phyloP scores from a whole-genome alignment of 2,888 invertebrate species.

The Tetragonula carbonaria region DNA sequence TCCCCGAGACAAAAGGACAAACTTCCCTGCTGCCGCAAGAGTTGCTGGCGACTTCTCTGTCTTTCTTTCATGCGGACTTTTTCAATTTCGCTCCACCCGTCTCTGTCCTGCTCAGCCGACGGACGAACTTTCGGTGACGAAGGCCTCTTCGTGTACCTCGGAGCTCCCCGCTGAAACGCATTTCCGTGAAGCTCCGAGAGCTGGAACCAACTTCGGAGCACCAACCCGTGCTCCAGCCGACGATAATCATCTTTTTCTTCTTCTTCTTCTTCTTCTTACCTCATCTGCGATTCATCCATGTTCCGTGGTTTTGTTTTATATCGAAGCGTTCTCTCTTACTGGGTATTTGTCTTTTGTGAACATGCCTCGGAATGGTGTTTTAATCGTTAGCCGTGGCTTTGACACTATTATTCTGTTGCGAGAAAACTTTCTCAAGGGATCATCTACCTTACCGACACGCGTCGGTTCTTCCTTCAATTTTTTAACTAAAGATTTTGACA shows the following conservation, averaged over 20 bases:
- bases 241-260: slow-evolving; percentile 39
- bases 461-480: not conserved
- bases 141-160: slow-evolving; percentile 33
- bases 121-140: slow-evolving; percentile 56
- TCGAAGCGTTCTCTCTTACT: too few relatives aligned
- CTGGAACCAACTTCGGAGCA: slow-evolving; percentile 39
- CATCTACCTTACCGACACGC: not conserved
- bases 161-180: slow-evolving; percentile 50
- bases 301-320: not conserved
- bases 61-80: slow-evolving; percentile 40
- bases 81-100: slow-evolving; percentile 39
- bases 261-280: not conserved
- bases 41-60: slow-evolving; percentile 63
- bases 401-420: not conserved
- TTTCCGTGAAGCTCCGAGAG: slow-evolving; percentile 41
- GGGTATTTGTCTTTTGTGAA: not conserved
- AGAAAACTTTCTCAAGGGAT: not conserved
- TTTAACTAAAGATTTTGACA: not conserved
- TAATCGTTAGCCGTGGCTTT: not conserved
- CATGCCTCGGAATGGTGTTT: not conserved
- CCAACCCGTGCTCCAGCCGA: slow-evolving; percentile 25
- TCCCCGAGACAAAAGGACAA: slow-evolving; percentile 67
- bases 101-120: slow-evolving; percentile 25
- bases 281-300: not conserved
- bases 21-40: slow-evolving; percentile 60